Evolutionary conservation across 2,888 invertebrate species (phyloP), one percentile per base, ranked within the genome.

Genomic region (Syrista parreyssii): DNA sequence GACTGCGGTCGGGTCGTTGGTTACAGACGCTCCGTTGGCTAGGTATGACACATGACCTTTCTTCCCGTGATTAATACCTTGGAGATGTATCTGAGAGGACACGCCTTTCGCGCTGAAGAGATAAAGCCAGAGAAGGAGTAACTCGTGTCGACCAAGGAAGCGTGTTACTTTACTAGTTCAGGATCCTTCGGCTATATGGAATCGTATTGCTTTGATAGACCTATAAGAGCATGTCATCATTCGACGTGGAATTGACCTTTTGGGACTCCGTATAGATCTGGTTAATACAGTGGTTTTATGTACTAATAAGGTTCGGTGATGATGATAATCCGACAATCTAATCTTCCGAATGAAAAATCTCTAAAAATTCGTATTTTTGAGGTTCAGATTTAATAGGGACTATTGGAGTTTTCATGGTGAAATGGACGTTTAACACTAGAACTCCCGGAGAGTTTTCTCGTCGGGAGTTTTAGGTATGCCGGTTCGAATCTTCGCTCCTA

Each of bases 41-140:
- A 78, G 76, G 76, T 78, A 74, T 78, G 78, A 78, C 78, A 76
- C 75, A 78, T 76, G 78, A 78, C 78, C 78, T 76, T 78, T 76
- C 78, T 76, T 78, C 78, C 36, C 74, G 78, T 76, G 78, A 76
- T 76, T 76, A 78, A 78, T 78, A 78, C 78, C 76, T 78, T 68
- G 68, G 68, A 76, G 76, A 75, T 78, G 74, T 78, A 75, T 75
- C 75, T 73, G 69, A 73, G 73, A 77, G 74, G 72, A 69, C 74
- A 75, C 31, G 73, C 32, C 35, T 30, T 69, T 72, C 71, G 71
- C 31, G 31, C 31, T 33, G 71, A 71, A 71, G 71, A 71, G 71
- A 71, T 71, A 71, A 74, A 74, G 74, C 74, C 33, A 36, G 36
- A 30, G 74, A 33, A 30, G 4, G 35, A 35, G 35, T 30, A n/a